Evolutionary conservation across 2,888 invertebrate species (phyloP).

Genomic region (Lomographa bimaculata): DNA sequence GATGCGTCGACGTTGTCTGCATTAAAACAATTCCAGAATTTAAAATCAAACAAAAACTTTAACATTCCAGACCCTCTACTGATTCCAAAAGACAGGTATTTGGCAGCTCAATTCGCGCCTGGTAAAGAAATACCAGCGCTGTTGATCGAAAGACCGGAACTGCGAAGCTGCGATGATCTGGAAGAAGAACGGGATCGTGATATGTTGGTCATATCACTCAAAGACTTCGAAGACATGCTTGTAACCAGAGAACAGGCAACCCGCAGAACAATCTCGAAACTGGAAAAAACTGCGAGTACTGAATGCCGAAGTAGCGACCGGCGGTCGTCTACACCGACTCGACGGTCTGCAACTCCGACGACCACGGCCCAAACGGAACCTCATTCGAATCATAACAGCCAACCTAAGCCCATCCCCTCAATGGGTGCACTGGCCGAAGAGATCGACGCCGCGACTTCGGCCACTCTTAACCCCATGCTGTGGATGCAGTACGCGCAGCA

Average conservation of each 20-base stretch:
- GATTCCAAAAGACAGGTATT: constrained; percentile 90
- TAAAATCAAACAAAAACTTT: constrained; percentile 86
- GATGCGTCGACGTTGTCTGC: constrained; percentile 80
- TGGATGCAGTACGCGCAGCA: constrained; percentile 87
- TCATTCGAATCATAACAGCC: constrained; percentile 53
- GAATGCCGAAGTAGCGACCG: neutral
- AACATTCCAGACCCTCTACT: constrained; percentile 92
- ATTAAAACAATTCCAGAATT: constrained; percentile 87
- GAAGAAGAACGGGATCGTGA: constrained; percentile 86
- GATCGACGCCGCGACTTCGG: constrained; percentile 87
- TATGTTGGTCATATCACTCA: constrained; percentile 87
- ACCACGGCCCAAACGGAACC: constrained; percentile 35
- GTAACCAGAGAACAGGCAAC: constrained; percentile 1
- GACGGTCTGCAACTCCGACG: constrained; percentile 26
- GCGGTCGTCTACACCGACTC: too few relatives aligned
- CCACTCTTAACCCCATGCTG: constrained; percentile 88
- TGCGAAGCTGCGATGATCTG: constrained; percentile 85
- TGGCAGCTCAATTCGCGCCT: constrained; percentile 88
- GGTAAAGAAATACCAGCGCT: constrained; percentile 90
- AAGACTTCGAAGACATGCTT: constrained; percentile 86
- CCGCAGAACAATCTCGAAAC: neutral
- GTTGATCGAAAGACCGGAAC: constrained; percentile 87
- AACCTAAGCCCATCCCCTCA: constrained; percentile 62
- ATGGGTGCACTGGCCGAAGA: constrained; percentile 83
- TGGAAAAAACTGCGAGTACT: constrained; percentile 1